Percentiles rank a stretch among this genome's conserved stretches.
Evolutionary conservation across 2,888 invertebrate species (phyloP).

Genomic region (Leptopilina syphax): DNA sequence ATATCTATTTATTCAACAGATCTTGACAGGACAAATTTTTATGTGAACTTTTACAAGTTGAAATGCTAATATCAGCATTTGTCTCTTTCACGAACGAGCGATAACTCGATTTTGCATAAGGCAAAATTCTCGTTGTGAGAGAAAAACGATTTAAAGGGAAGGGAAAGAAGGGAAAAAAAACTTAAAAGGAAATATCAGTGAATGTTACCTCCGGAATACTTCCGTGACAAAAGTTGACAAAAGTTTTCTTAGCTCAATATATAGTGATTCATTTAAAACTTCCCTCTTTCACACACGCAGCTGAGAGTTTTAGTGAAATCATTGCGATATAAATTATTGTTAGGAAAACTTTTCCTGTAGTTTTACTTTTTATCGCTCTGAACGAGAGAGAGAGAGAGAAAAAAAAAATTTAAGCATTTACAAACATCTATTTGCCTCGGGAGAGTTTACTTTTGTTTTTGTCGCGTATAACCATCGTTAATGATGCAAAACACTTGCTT

Average conservation of each 20-base stretch:
- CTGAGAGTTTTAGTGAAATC: neutral
- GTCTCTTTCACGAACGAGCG: constrained; percentile 17
- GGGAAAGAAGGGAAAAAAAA: neutral
- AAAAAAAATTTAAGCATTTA: neutral
- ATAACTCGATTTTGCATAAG: constrained; percentile 29
- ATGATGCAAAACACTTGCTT: constrained; percentile 9
- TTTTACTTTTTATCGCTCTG: neutral
- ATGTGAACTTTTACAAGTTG: constrained; percentile 27
- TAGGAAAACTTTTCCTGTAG: neutral
- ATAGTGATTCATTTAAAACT: neutral
- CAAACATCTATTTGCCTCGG: neutral
- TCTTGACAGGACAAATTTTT: constrained; percentile 2
- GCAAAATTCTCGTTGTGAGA: neutral
- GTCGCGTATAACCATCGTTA: neutral
- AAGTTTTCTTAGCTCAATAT: constrained; percentile 19
- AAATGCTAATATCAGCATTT: constrained; percentile 18
- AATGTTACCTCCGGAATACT: constrained; percentile 7
- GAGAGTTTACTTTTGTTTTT: constrained; percentile 1
- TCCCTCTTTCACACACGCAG: neutral
- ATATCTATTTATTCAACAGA: neutral
- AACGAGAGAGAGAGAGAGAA: too few species aligned
- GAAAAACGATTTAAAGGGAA: constrained; percentile 15
- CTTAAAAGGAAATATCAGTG: constrained; percentile 10
- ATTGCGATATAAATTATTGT: too few species aligned
- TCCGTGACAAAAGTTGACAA: neutral